Evolutionary conservation across 37 sponge, comb jelly and placozoan genomes (phyloP), one percentile per base, ranked within the genome.

Genomic region (Aphrocallistes beatrix): DNA sequence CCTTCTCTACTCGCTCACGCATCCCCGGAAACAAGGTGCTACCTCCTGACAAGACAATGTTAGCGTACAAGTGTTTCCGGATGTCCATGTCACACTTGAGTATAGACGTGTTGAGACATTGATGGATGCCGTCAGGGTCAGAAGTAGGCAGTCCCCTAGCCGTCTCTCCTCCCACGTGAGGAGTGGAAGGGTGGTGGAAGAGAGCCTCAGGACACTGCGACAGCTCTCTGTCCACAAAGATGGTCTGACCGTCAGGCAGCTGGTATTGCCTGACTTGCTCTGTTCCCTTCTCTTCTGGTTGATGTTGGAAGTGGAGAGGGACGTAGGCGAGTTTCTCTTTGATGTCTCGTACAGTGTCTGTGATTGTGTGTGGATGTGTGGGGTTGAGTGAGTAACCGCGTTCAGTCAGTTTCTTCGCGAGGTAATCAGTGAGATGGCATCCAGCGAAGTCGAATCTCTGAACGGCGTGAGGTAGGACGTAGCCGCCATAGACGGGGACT

Each of bases 21-120:
- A 90, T 84, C 32, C 90, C 90, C 21, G 87, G 85, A 49, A 85
- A 90, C 88, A 90, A 87, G 45, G 88, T 90, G 83, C 85, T 90
- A 21, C 90, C 90, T 50, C 90, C 90, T 16, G 90, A 90, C 25
- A 90, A 51, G 38, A 90, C 88, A 1, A 45, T 50, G 81, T 87
- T 87, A 50, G 81, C 50, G 84, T 87, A 87, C 85, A 87, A 38
- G 32, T 87, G 85, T 60, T 86, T 87, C 38, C 88, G 49, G 23
- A 87, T 87, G 39, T 87, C 88, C 36, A 87, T 28, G 81, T 87
- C 88, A 39, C 88, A 87, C 88, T 87, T 87, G 85, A 84, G 37
- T 51, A 87, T 87, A 51, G 88, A 87, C 16, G 85, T 84, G 85
- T 84, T 39, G 85, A 85, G 87, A 28, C 49, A 86, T 75, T 87